Evolutionary conservation across 2,797 vertebrate species (phyloP).

Genomic region (Sebastes flavidus): DNA sequence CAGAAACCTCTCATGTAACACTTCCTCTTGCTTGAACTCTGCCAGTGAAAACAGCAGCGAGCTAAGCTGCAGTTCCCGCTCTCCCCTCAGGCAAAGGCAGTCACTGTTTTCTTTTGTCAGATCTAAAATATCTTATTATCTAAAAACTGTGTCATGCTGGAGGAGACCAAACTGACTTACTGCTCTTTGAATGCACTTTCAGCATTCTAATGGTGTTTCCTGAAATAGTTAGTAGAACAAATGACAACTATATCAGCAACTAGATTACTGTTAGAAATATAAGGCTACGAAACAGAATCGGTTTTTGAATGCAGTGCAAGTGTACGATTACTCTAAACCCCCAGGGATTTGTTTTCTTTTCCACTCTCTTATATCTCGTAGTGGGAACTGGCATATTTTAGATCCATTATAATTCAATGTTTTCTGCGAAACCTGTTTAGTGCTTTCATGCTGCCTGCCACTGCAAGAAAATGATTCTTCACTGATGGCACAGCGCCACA

Average conservation of each 20-base stretch:
- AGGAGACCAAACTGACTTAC: not conserved
- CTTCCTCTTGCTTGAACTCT: not conserved
- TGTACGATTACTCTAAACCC: not conserved
- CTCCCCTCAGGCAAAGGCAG: slow-evolving; percentile 14
- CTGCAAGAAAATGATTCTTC: not conserved
- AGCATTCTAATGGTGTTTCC: no score
- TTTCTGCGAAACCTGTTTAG: not conserved
- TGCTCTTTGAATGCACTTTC: not conserved
- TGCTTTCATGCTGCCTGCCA: not conserved
- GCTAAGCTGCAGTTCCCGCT: slow-evolving; percentile 5
- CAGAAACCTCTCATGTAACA: slow-evolving; percentile 5
- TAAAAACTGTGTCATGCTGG: no score
- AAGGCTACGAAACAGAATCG: no score
- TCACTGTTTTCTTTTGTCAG: slow-evolving; percentile 10
- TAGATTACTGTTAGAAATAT: no score
- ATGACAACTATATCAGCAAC: no score
- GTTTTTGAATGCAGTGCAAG: not conserved
- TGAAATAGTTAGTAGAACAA: no score
- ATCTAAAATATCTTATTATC: not conserved
- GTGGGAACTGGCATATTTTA: not conserved
- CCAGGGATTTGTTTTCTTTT: not conserved
- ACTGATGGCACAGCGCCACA: not conserved
- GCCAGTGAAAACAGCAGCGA: slow-evolving; percentile 19
- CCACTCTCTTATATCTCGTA: not conserved
- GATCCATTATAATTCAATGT: not conserved